These are phyloP conservation scores for Danaus chrysippus DNA, from an alignment of 2,888 invertebrate species.

Conservation along the genomic window DNA sequence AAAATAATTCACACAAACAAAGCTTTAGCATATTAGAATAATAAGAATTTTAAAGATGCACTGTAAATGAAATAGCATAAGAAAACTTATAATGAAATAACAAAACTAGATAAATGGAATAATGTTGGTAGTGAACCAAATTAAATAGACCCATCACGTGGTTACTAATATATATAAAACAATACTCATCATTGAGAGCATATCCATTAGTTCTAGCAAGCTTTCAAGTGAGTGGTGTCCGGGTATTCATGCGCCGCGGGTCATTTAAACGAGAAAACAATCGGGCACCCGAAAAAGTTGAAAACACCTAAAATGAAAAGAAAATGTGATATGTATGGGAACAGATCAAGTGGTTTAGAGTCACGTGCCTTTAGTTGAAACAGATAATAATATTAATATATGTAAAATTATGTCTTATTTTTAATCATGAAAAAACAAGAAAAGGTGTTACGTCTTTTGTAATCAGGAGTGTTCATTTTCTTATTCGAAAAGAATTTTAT, in stretches of 20 bases:
- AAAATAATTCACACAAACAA: too few species aligned
- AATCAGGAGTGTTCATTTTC: neutral
- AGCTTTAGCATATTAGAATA: too few species aligned
- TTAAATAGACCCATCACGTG: constrained; percentile 19
- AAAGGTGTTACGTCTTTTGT: neutral
- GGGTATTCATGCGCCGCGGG: constrained; percentile 65
- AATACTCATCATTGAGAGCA: constrained; percentile 79
- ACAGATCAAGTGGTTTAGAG: constrained; percentile 30
- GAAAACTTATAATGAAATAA: constrained; percentile 35
- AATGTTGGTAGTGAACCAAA: constrained; percentile 13
- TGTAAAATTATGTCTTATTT: neutral
- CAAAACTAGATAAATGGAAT: constrained; percentile 39
- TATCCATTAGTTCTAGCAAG: constrained; percentile 70
- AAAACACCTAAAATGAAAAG: constrained; percentile 79
- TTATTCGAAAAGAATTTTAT: too few species aligned
- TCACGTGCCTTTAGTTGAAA: constrained; percentile 44
- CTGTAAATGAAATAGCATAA: too few species aligned
- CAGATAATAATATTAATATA: neutral
- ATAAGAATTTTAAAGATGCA: too few species aligned
- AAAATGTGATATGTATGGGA: constrained; percentile 71
- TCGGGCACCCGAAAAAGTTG: constrained; percentile 79
- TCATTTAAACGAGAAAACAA: constrained; percentile 79
- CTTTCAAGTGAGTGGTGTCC: constrained; percentile 61
- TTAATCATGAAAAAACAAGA: too few species aligned
- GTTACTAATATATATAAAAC: constrained; percentile 63